phyloP scores from a whole-genome alignment of 2,888 invertebrate genomes.

The Reticulitermes lucifugus region DNA sequence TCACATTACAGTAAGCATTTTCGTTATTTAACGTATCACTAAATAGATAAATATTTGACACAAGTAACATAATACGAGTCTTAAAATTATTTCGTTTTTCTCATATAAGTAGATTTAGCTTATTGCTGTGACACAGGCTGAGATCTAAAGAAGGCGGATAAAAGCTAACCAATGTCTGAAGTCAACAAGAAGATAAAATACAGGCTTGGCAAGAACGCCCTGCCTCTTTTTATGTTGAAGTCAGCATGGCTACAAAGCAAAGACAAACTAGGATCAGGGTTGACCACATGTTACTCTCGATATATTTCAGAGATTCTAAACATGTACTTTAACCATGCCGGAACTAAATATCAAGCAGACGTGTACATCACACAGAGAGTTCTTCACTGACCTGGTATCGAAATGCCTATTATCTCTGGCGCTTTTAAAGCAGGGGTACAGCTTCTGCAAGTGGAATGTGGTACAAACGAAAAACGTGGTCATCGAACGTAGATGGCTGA shows the following conservation, averaged over 20 bases:
- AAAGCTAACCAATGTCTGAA: slow-evolving; percentile 13
- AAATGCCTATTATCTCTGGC: too few relatives aligned
- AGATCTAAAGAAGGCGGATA: background rate
- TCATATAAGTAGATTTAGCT: background rate
- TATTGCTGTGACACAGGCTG: background rate
- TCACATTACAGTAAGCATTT: too few relatives aligned
- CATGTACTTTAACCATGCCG: too few relatives aligned
- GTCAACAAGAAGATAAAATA: slow-evolving; percentile 3
- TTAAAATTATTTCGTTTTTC: background rate
- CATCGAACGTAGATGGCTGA: background rate
- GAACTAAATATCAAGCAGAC: too few relatives aligned
- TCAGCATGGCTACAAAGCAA: background rate
- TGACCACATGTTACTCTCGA: background rate
- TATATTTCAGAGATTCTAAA: too few relatives aligned
- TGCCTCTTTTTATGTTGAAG: background rate
- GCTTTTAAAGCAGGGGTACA: too few relatives aligned
- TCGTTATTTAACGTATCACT: too few relatives aligned
- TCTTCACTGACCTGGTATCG: too few relatives aligned
- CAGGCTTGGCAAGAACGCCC: background rate
- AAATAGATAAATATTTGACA: background rate
- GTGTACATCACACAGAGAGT: too few relatives aligned
- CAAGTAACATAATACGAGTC: background rate
- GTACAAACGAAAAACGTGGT: too few relatives aligned
- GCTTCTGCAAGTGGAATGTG: too few relatives aligned
- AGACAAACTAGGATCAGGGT: background rate